Base-by-base conservation (phyloP, 2,113 vertebrate genomes). In the Hippocampus guttulatus region DNA sequence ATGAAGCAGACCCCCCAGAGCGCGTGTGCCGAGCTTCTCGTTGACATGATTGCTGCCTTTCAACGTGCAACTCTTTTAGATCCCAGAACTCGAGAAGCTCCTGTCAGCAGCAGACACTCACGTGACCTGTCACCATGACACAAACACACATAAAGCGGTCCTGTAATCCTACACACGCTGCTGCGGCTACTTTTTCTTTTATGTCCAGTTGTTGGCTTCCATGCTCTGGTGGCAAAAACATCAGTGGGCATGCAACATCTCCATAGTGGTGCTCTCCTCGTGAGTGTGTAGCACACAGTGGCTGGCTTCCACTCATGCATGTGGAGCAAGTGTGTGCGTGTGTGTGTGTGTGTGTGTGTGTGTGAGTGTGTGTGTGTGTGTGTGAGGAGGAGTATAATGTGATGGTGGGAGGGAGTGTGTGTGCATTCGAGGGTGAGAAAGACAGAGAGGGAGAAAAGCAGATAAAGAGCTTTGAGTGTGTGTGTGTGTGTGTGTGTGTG, bases 41-140 rank as follows among this genome's bases (percentile, higher is more conserved):
- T 83, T 73, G 85, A 86, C 92, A 93, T 93, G 87, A 76, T 81
- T 80, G 72, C 84, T 71, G 76, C 70, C 73, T 79, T 69, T 57
- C 33, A 57, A 45, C 51, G 60, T 75, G 76, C 71, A 55, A 70
- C 72, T 63, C 18, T 67, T 71, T 71, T 49, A 43, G 45, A 79
- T 84, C 84, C 78, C 61, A 71, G 45, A 79, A 68, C 70, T 63
- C 65, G 65, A 80, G 69, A 60, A 54, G 63, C 68, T 85, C 77
- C 79, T 68, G 81, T 88, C 82, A 86, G 68, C 81, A 70, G 71
- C 64, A 84, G 74, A 70, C n/a, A 65, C 55, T 78, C 73, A 68
- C 57, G 68, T 62, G 69, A 69, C 68, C 81, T 65, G 82, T 77
- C 81, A 82, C 78, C 84, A 84, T 88, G 76, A 77, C 85, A 81